These are phyloP conservation scores for Synergus gifuensis DNA, from an alignment of 2,888 invertebrate species.

Conservation along the genomic window DNA sequence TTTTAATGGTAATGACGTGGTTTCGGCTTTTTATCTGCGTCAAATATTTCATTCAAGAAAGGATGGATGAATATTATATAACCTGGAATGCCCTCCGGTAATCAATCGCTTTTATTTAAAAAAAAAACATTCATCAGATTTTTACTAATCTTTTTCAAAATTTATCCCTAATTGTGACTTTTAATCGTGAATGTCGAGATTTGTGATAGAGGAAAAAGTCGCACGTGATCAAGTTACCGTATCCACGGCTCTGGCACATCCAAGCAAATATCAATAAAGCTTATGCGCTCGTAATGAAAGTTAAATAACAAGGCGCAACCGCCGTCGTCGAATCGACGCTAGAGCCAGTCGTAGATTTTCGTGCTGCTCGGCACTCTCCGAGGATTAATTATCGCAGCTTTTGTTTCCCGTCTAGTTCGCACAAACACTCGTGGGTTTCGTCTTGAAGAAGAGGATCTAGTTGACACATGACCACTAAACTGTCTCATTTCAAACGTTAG, in stretches of 20 bases:
- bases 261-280: constrained; percentile 70
- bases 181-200: background rate
- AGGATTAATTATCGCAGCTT: constrained; percentile 69
- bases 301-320: constrained; percentile 65
- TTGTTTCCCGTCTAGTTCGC: constrained; percentile 55
- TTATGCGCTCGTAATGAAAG: constrained; percentile 71
- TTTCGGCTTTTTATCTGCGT: background rate
- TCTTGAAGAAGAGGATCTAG: constrained; percentile 9
- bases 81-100: too few species aligned
- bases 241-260: constrained; percentile 65
- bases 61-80: background rate
- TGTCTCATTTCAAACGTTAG: constrained; percentile 12
- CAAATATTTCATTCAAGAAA: background rate
- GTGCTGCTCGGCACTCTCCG: constrained; percentile 60
- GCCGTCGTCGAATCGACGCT: constrained; percentile 44
- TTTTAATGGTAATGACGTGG: background rate
- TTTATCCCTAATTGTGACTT: background rate
- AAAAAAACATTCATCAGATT: too few species aligned
- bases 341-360: constrained; percentile 58
- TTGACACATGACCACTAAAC: constrained; percentile 1
- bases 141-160: background rate
- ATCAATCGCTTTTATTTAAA: too few species aligned
- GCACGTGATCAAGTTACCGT: constrained; percentile 66
- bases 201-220: constrained; percentile 9
- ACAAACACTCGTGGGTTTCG: constrained; percentile 43